A percentile compares a stretch with the other conserved stretches of the same genome.
These are phyloP conservation scores for Zoanthus solanderi DNA, from an alignment of 92 coral and sea anemone species.

Conservation along the genomic window DNA sequence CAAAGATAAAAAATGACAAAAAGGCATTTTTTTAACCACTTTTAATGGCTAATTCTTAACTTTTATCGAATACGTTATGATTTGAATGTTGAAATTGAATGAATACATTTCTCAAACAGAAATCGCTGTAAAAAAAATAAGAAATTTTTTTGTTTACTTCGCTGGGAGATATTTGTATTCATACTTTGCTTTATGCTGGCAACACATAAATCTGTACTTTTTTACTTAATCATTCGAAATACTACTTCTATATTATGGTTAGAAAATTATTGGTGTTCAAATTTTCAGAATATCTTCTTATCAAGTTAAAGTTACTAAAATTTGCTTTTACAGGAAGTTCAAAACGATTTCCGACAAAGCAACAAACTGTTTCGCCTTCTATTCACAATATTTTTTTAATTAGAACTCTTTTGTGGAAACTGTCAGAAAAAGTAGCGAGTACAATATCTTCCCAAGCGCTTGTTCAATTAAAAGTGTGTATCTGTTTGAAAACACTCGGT, in stretches of 20 bases:
- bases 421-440: slow-evolving; percentile 19
- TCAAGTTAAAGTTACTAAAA: neutral
- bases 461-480: slow-evolving; percentile 38
- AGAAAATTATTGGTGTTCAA: neutral
- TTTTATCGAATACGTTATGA: slow-evolving; percentile 22
- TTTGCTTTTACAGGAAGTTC: slow-evolving; percentile 2
- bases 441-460: slow-evolving; percentile 22
- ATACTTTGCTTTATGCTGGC: neutral
- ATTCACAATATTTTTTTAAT: slow-evolving; percentile 9
- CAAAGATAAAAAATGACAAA: slow-evolving; percentile 1
- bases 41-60: neutral
- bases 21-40: slow-evolving; percentile 6
- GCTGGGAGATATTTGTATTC: neutral
- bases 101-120: neutral
- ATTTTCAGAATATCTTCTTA: neutral
- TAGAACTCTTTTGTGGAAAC: slow-evolving; percentile 29
- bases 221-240: neutral
- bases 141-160: neutral
- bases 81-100: neutral
- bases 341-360: neutral
- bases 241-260: neutral
- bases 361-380: neutral
- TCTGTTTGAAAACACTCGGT: slow-evolving; percentile 4
- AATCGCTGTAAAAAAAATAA: neutral
- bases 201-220: neutral